Base-by-base conservation (phyloP, 2,113 vertebrate genomes). In the Toxotes jaculatrix region DNA sequence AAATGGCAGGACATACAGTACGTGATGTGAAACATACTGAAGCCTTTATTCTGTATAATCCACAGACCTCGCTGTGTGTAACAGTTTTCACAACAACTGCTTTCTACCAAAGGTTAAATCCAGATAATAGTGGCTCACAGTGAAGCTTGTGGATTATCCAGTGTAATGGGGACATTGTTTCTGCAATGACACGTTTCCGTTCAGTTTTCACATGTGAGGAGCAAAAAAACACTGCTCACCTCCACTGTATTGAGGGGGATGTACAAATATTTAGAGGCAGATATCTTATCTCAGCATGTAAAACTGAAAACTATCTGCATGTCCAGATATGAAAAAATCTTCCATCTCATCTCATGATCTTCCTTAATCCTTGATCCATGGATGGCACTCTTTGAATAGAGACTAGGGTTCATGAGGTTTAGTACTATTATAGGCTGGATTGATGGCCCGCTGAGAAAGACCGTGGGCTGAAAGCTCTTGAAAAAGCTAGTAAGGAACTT, bases 61-160 rank as follows among this genome's bases (percentile, higher is more conserved):
- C 23, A 14, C 55, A 57, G 12, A 31, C 4, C 27, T 31, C 55
- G 4, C n/a, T 55, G 53, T 55, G 53, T 27, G 27, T 27, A 23
- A 55, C 53, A 27, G 12, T 16, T 57, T 57, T 57, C 23, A 57
- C 27, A 57, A 57, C 27, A 57, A 5, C 55, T 14, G 55, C 23
- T 31, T 31, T 27, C 23, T 13, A 27, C 23, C 55, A 57, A 31
- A 57, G 55, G 55, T 57, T 57, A 57, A 31, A 31, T 57, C 55
- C 4, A 12, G 2, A 13, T 57, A 5, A 14, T 14, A 57, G 55
- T 57, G 5, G 53, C 53, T 56, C n/a, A 56, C n/a, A 56, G 55
- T 57, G 13, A 27, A 31, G n/a, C 10, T 31, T 55, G 19, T n/a
- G 19, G 62, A 78, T 79, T 69, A 74, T 62, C 61, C 9, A 45